A percentile compares a stretch with the other conserved stretches of the same genome.
These are phyloP conservation scores for Hirudo medicinalis DNA, from an alignment of 1,140 invertebrate genomes.

Conservation along the genomic window DNA sequence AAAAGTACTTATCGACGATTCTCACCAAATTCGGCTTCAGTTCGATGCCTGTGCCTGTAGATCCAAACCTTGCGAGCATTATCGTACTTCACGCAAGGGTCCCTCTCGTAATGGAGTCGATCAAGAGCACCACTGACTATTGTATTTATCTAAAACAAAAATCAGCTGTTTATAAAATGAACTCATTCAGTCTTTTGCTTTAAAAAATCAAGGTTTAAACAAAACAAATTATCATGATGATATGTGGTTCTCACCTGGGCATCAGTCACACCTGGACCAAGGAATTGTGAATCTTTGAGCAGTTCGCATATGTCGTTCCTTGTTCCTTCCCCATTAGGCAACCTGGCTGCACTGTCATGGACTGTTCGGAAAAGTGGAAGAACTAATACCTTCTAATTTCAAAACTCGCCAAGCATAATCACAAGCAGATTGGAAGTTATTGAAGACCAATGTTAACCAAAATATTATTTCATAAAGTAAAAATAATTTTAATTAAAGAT, in stretches of 20 bases:
- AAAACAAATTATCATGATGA: slow-evolving; percentile 14
- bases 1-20: neutral
- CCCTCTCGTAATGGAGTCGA: slow-evolving; percentile 69
- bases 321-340: slow-evolving; percentile 83
- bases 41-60: slow-evolving; percentile 65
- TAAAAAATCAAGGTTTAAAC: neutral
- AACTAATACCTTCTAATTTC: too few relatives aligned
- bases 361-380: slow-evolving; percentile 44
- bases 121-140: slow-evolving; percentile 78
- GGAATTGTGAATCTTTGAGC: slow-evolving; percentile 69
- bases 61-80: slow-evolving; percentile 76
- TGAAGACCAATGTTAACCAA: neutral
- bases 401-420: too few relatives aligned
- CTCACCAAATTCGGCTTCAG: slow-evolving; percentile 62
- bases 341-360: slow-evolving; percentile 72
- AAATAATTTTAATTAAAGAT: slow-evolving; percentile 4
- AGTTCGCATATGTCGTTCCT: slow-evolving; percentile 72
- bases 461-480: neutral
- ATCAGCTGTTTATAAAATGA: neutral
- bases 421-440: neutral
- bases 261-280: slow-evolving; percentile 54
- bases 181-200: neutral
- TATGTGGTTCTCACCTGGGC: slow-evolving; percentile 49
- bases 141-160: slow-evolving; percentile 50
- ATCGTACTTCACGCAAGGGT: slow-evolving; percentile 81